Evolutionary conservation across 2,113 vertebrate genomes (phyloP), one percentile per base, ranked within the genome.

Genomic region (Erinaceus europaeus): DNA sequence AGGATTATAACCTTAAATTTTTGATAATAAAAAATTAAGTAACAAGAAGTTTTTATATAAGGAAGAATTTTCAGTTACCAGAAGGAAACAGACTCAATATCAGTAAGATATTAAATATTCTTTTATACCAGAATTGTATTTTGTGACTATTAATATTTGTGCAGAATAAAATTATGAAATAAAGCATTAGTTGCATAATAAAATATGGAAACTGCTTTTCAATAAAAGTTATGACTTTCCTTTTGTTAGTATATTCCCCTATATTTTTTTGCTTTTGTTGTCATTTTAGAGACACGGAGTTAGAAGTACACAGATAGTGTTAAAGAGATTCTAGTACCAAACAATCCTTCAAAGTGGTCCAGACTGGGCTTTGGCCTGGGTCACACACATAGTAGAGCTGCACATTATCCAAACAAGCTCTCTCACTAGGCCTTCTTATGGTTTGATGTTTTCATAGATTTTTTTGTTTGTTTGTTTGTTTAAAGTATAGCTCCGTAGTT

Each of bases 51-150:
- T 79, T 59, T 86, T 74, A 53, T 34, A 53, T 83, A 82, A 40
- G 25, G 9, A 57, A 38, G 53, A 59, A 0, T 55, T 81, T 91
- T 59, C 18, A 38, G 17, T 68, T 69, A 57, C 46, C 11, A 2
- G 78, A 25, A 42, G 4, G 12, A 73, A 44, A 55, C 18, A 68
- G 27, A 83, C 75, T 61, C 62, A 80, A 8, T 71, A 21, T 14
- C 79, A 78, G 40, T 67, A 40, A 61, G 25, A 71, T 74, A 32
- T 40, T 40, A 79, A 44, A 55, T 85, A 71, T 46, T 69, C 1
- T 72, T 90, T 86, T 65, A 76, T 57, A 77, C 23, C 44, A 72
- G 36, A 59, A 79, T 83, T 55, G 55, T 25, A 48, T 17, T 84
- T 81, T 76, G 17, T n/a, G 53, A 48, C 21, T 53, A 78, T 52